Conservation (phyloP, 1,140 invertebrate genomes). For the Drosophila tani region DNA sequence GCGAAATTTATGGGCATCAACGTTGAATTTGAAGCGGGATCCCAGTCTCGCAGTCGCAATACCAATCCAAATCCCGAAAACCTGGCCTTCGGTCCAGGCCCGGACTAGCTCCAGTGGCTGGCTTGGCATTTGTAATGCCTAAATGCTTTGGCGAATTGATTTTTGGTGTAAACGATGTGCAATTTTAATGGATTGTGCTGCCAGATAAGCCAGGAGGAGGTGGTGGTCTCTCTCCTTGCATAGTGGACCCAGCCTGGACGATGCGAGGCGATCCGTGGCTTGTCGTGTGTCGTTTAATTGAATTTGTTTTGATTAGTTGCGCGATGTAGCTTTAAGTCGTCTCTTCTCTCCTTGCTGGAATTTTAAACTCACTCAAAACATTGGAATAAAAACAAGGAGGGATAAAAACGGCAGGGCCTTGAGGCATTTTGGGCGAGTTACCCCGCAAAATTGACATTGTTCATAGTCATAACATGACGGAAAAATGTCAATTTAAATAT, state of each 20-base stretch:
- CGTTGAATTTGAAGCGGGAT: conserved; percentile 78
- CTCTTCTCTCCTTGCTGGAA: conserved; percentile 25
- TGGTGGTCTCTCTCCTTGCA: conserved; percentile 25
- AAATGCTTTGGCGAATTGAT: conserved; percentile 85
- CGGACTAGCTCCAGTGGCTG: conserved; percentile 72
- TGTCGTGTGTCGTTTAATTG: conserved; percentile 79
- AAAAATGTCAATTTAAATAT: conserved; percentile 84
- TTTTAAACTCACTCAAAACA: conserved; percentile 51
- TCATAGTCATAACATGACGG: conserved; percentile 63
- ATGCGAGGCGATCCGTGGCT: conserved; percentile 23
- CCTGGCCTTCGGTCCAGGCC: conserved; percentile 9
- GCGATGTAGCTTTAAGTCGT: conserved; percentile 52
- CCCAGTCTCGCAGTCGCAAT: conserved; percentile 25
- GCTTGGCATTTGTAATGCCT: conserved; percentile 83
- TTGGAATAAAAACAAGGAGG: conserved; percentile 2
- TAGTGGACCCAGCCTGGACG: conserved; percentile 1
- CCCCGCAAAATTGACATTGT: conserved; percentile 72
- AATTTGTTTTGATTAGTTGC: conserved; percentile 83
- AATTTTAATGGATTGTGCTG: conserved; percentile 85
- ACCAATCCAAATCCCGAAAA: conserved; percentile 27
- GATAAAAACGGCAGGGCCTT: conserved; percentile 28
- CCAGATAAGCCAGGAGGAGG: conserved; percentile 73
- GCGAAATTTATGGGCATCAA: conserved; percentile 82
- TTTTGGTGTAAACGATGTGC: conserved; percentile 85
- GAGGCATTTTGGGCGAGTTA: conserved; percentile 36